phyloP scores from a whole-genome alignment of 2,113 vertebrate genomes.

The Dissostichus mawsoni region DNA sequence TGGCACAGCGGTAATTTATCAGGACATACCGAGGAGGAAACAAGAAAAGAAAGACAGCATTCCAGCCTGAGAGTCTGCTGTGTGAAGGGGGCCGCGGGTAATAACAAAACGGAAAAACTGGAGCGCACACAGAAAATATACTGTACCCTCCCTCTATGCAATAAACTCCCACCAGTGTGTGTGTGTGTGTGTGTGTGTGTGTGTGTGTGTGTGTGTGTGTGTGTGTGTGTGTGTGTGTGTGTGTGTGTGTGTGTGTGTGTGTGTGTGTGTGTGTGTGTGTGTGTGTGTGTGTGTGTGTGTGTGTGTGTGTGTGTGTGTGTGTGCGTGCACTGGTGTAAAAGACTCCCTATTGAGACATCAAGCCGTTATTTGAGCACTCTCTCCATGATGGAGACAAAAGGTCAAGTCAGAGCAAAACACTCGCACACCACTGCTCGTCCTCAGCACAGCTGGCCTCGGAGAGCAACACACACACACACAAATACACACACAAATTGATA shows the following conservation, averaged over 20 bases:
- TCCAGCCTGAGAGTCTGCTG: constrained; percentile 5
- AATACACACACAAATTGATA: background rate
- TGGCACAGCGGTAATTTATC: constrained; percentile 11
- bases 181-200: background rate
- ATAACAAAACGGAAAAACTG: constrained; percentile 11
- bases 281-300: background rate
- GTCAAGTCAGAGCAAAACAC: constrained; percentile 49
- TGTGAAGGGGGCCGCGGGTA: constrained; percentile 11
- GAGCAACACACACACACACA: constrained; percentile 7
- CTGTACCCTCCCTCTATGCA: constrained; percentile 2
- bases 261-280: background rate
- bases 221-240: background rate
- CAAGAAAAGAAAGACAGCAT: constrained; percentile 29
- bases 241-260: background rate
- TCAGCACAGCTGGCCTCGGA: constrained; percentile 13
- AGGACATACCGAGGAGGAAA: constrained; percentile 3
- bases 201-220: background rate
- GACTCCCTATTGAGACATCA: constrained; percentile 49
- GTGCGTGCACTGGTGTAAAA: background rate
- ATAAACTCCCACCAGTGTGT: constrained; percentile 22
- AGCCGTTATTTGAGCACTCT: constrained; percentile 43
- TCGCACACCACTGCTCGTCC: constrained; percentile 29
- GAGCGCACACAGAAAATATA: constrained; percentile 21
- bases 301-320: background rate
- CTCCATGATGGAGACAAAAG: constrained; percentile 51